These are phyloP conservation scores for Ibycter americanus DNA, from an alignment of 2,797 vertebrate species.

Conservation along the genomic window DNA sequence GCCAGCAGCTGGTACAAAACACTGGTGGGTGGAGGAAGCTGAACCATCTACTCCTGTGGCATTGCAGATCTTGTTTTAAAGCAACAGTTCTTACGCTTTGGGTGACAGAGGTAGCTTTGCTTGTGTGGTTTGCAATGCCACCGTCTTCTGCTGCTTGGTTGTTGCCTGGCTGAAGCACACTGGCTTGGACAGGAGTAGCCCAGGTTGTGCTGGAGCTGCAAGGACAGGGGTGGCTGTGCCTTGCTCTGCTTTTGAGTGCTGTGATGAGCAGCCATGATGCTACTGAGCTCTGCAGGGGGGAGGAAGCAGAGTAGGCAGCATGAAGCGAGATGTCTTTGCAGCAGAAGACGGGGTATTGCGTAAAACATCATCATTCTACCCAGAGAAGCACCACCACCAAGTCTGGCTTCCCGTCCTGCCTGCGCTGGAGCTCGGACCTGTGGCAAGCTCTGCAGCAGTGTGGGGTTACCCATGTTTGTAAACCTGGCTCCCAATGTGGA, in stretches of 20 bases:
- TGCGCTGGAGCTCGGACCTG: background rate
- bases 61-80: background rate
- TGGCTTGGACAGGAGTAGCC: background rate
- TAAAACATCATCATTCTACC: background rate
- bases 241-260: background rate
- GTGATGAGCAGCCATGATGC: conserved; percentile 15
- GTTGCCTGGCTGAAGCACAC: rapidly evolving
- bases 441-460: background rate
- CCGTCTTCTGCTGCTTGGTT: background rate
- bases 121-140: background rate
- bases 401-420: background rate
- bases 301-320: background rate
- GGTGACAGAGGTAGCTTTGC: background rate
- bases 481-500: background rate
- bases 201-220: background rate
- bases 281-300: background rate
- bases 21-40: background rate
- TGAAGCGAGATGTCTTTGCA: background rate
- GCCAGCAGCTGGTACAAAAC: conserved; percentile 7
- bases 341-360: background rate
- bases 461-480: background rate
- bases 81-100: background rate
- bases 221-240: background rate
- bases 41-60: background rate
- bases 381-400: background rate